Base-by-base conservation (phyloP, 1,140 invertebrate genomes). In the Papilio glaucus region DNA sequence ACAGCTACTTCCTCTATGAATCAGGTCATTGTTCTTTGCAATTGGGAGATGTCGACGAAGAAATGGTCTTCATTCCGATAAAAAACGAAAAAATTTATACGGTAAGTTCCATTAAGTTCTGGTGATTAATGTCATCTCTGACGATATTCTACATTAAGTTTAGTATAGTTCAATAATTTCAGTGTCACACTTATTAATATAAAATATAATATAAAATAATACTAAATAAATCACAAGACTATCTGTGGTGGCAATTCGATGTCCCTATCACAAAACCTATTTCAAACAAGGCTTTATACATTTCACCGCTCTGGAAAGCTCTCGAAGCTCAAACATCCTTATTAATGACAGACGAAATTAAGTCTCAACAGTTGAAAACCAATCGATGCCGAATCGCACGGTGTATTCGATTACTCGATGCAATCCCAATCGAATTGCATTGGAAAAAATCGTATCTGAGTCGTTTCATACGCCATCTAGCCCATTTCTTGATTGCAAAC, bases 381-480 rank as follows among this genome's bases (percentile, higher is more conserved):
- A 65, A 37, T 33, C 60, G 62, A 65, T 72, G 72, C 73, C 37
- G 60, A 74, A 78, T 74, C 75, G 62, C 63, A 73, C 39, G 68
- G 72, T 72, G 72, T 72, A 79, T 72, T 78, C 72, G 74, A 78
- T 78, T 81, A 80, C 72, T 77, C 72, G 67, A 73, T 75, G 76
- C 76, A 78, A 80, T 78, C 76, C 72, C 41, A 53, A 69, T 69
- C 70, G 67, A 67, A 76, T 61, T 73, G 72, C 72, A 80, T 13
- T 69, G 49, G 61, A 79, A 81, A 81, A 81, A 77, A 71, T 71
- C 61, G 71, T 62, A 80, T 71, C 72, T 74, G 42, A 73, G 63
- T 63, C 70, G 41, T 71, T 81, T 76, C 77, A 81, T 81, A 76
- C 67, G 65, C 75, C 73, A 79, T 75, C 77, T 79, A 77, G 77